Evolutionary conservation across 2,113 vertebrate species (phyloP).

Genomic region (Athene noctua): DNA sequence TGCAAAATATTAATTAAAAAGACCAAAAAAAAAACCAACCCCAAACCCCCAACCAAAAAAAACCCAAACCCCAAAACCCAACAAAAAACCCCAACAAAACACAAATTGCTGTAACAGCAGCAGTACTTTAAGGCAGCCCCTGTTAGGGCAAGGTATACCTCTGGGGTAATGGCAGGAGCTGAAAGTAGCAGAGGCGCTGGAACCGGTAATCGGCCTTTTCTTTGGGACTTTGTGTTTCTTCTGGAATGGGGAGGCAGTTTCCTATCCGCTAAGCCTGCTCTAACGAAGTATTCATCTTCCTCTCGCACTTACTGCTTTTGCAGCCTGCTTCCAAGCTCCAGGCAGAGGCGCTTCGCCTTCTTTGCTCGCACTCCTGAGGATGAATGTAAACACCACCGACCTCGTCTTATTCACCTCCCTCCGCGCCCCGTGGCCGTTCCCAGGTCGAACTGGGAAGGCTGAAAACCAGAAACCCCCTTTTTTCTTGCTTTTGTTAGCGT

Average conservation of each 20-base stretch:
- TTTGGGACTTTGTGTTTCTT: not conserved
- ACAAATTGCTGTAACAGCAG: slow-evolving; percentile 31
- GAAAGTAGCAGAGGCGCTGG: slow-evolving; percentile 13
- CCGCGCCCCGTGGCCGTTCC: not conserved
- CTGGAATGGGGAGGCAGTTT: slow-evolving; percentile 9
- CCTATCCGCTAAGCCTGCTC: slow-evolving; percentile 23
- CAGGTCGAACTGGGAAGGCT: not conserved
- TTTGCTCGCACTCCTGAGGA: slow-evolving; percentile 3
- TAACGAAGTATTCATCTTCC: not conserved
- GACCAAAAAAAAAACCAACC: not conserved
- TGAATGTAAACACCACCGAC: slow-evolving; percentile 30
- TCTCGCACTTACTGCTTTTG: not conserved
- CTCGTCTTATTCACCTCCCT: not conserved
- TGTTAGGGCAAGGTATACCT: not conserved
- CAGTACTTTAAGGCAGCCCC: slow-evolving; percentile 42
- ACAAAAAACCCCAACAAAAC: not conserved
- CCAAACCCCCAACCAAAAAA: not conserved
- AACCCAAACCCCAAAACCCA: not conserved
- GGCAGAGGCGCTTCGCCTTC: not conserved
- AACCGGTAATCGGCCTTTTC: not conserved
- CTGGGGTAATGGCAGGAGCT: slow-evolving; percentile 31
- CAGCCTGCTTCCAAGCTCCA: slow-evolving; percentile 4
- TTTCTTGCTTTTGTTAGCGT: not conserved
- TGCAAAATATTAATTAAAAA: slow-evolving; percentile 33
- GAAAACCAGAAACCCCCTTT: not conserved